Base-by-base conservation (phyloP, 2,113 vertebrate species). In the Misgurnus anguillicaudatus region DNA sequence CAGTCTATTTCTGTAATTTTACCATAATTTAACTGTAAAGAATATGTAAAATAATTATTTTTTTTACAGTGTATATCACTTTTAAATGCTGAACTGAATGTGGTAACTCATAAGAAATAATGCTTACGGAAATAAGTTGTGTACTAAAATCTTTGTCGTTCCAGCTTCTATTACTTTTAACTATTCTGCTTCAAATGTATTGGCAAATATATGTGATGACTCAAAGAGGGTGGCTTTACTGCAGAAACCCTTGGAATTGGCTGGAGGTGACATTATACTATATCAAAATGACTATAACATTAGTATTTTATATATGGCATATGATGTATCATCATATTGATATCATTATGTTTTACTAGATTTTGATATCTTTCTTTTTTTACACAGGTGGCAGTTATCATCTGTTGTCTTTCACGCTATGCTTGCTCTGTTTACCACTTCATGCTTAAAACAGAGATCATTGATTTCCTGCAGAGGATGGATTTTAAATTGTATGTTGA, bases 81-180 rank as follows among this genome's bases (percentile, higher is more conserved):
- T 55, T 51, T 14, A 14, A 13, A 5, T 51, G 48, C 41, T 53
- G 8, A 70, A 21, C 14, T 38, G 8, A 55, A 55, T 55, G 3
- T 31, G n/a, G 38, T 7, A 5, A 36, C 48, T 38, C 38, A 39
- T 7, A n/a, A 36, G 8, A 6, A n/a, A 57, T 8, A 71, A 3
- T n/a, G 13, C 9, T 5, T 17, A 14, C 16, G 10, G 21, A 9
- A 4, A 45, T 67, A 55, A 55, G 2, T 16, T 1, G 51, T 53
- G 51, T 53, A 14, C 51, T 5, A 8, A 19, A 8, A 6, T 69
- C 10, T 72, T 39, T 42, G 6, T 61, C 24, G 9, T 31, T 55
- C 19, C 82, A 96, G 95, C 82, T 94, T 39, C 13, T 90, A 48
- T 92, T 94, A 82, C 87, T 95, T 63, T n/a, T 83, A 4, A 63